Evolutionary conservation across 1,140 invertebrate species (phyloP).

Genomic region (Bombus waltoni): DNA sequence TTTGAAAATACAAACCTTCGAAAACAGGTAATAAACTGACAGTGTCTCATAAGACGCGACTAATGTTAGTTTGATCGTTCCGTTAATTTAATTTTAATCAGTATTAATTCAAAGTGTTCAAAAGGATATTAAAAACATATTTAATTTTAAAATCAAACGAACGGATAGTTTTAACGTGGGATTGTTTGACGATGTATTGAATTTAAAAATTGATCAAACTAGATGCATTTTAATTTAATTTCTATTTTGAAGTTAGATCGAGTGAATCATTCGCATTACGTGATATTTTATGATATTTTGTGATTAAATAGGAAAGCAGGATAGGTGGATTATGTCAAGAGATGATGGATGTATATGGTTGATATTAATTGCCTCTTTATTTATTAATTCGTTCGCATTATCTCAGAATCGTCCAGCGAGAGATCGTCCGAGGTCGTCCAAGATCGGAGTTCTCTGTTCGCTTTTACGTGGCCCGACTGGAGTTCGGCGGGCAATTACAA

Average conservation of each 20-base stretch:
- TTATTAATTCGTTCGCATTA: slow-evolving; percentile 80
- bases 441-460: slow-evolving; percentile 56
- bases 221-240: too few species aligned
- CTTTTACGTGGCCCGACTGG: slow-evolving; percentile 68
- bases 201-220: too few species aligned
- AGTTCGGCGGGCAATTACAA: slow-evolving; percentile 81
- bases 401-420: slow-evolving; percentile 68
- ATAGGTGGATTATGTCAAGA: slow-evolving; percentile 32
- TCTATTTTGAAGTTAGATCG: not conserved
- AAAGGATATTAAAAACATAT: too few species aligned
- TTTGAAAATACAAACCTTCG: too few species aligned
- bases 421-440: slow-evolving; percentile 66
- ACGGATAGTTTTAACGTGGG: too few species aligned
- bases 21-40: too few species aligned
- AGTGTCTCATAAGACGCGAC: too few species aligned
- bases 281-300: not conserved
- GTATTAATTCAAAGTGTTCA: too few species aligned
- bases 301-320: slow-evolving; percentile 10
- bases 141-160: too few species aligned
- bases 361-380: slow-evolving; percentile 78
- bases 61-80: too few species aligned
- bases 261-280: not conserved
- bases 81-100: too few species aligned
- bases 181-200: too few species aligned
- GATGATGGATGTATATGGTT: slow-evolving; percentile 55